Evolutionary conservation across 2,113 vertebrate genomes (phyloP).

Genomic region (Sitta europaea): DNA sequence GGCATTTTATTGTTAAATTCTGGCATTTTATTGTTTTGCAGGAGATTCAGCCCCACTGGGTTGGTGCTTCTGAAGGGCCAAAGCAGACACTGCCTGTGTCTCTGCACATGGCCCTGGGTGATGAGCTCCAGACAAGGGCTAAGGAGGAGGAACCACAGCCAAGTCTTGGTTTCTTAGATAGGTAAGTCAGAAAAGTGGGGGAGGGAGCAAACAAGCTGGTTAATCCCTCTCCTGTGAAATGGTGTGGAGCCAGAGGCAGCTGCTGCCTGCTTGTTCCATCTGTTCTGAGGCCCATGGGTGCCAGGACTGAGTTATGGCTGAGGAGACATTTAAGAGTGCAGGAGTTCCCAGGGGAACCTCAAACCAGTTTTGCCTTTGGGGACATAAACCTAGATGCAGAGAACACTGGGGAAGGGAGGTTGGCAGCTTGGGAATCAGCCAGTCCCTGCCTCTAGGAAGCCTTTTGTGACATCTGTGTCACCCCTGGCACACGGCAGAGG

Average conservation of each 20-base stretch:
- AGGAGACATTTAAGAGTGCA: not conserved
- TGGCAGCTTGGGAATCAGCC: not conserved
- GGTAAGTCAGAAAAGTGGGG: not conserved
- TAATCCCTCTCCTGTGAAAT: not conserved
- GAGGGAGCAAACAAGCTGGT: not conserved
- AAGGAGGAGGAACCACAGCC: not conserved
- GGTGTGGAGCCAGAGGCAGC: not conserved
- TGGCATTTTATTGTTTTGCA: not conserved
- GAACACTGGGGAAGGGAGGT: not conserved
- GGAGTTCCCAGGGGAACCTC: not conserved
- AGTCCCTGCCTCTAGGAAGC: not conserved
- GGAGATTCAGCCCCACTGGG: fast-evolving
- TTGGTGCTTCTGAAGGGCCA: not conserved
- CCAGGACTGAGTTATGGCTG: not conserved
- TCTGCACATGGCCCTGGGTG: fast-evolving
- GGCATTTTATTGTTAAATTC: not conserved
- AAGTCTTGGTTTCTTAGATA: not conserved
- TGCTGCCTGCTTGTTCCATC: not conserved
- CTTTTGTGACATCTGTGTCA: not conserved
- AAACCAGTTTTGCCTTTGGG: not conserved
- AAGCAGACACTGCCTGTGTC: not conserved
- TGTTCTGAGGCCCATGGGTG: not conserved
- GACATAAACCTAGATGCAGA: not conserved
- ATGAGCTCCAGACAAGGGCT: fast-evolving
- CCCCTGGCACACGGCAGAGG: not conserved